Percentiles rank a stretch among this genome's conserved stretches.
Conservation (phyloP, 2,113 vertebrate species). For the Brachypteracias leptosomus region DNA sequence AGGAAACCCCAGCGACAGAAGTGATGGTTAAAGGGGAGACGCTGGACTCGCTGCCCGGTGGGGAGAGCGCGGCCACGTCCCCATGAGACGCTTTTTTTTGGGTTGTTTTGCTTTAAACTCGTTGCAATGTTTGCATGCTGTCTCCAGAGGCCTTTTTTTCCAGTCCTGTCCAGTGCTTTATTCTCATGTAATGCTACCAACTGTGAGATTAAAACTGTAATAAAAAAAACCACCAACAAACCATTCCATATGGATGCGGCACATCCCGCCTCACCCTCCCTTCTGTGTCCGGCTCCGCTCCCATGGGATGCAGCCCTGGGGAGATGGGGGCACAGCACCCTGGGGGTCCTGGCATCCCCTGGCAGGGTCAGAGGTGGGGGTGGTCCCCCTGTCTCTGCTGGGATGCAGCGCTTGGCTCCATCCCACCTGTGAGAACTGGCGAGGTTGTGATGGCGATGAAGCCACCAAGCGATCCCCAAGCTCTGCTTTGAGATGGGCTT, state of each 20-base stretch:
- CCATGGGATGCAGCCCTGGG: not conserved
- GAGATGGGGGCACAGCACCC: too few species aligned
- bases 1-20: slow-evolving; percentile 55
- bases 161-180: slow-evolving; percentile 93
- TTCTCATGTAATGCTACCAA: slow-evolving; percentile 84
- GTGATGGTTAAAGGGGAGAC: slow-evolving; percentile 49
- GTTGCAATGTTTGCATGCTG: slow-evolving; percentile 86
- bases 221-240: slow-evolving; percentile 75
- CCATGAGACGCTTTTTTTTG: slow-evolving; percentile 29
- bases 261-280: not conserved
- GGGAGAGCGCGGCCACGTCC: slow-evolving; percentile 53
- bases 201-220: slow-evolving; percentile 87
- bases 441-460: not conserved
- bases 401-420: not conserved
- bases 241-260: slow-evolving; percentile 82
- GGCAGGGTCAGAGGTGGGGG: not conserved
- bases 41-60: slow-evolving; percentile 4
- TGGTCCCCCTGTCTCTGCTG: accelerated
- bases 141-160: slow-evolving; percentile 84
- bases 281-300: not conserved
- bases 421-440: accelerated
- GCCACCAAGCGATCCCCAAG: not conserved
- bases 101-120: slow-evolving; percentile 79
- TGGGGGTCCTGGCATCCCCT: not conserved
- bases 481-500: not conserved